Base-by-base conservation (phyloP, 2,888 invertebrate species). In the Torymus tubicola region DNA sequence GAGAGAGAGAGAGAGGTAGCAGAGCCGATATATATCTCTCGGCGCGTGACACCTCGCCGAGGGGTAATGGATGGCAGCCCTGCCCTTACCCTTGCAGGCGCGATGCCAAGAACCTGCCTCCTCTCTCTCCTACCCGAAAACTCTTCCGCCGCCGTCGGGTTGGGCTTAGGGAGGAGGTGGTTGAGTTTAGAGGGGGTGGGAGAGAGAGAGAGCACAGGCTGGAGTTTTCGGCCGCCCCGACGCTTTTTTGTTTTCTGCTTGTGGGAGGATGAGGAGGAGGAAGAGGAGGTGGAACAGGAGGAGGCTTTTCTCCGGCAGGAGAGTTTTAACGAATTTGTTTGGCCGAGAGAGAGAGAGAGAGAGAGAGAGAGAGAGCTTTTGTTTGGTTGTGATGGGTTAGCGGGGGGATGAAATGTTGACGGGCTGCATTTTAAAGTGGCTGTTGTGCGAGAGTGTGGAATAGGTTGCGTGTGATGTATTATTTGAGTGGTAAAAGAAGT, bases 11-110 rank as follows among this genome's bases (percentile, higher is more conserved):
- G 42, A 42, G 42, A 42, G 42, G 8, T 42, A 42, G 42, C 87
- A 2, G 84, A 86, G 87, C 87, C 88, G 88, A 88, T 88, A 89
- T 89, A 88, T 89, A 88, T 89, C 86, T 85, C 86, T 87, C 88
- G 88, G 90, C 88, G 87, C 89, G 86, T 86, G 87, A 86, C 84
- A 11, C 60, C 60, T 12, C 60, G 18, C 61, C 67, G 21, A 42
- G 21, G 58, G 31, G 87, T 88, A 88, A 87, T 89, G 88, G 89
- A 90, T 90, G 90, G 88, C 88, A 88, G 89, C 87, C 87, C 87
- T 87, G 87, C 89, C 89, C 89, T 88, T 88, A 88, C 88, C 86
- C 89, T 87, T 88, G 86, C 69, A 89, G 88, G 87, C 88, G 86
- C 61, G 78, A 86, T 88, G 89, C 88, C 89, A 89, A 89, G 88